phyloP scores from a whole-genome alignment of 2,113 vertebrate genomes.

The Zootoca vivipara region DNA sequence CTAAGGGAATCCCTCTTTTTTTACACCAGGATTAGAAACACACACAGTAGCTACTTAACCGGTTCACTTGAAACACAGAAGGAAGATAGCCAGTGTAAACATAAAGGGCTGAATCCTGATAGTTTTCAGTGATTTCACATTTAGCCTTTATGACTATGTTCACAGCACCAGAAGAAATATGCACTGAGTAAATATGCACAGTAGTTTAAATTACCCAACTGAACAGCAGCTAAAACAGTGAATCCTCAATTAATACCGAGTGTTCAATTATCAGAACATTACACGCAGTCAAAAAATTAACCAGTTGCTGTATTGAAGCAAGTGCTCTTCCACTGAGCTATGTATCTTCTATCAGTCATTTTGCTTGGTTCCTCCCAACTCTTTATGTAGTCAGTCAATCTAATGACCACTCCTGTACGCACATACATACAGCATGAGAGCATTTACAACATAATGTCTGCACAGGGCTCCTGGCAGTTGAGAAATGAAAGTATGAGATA shows the following conservation, averaged over 20 bases:
- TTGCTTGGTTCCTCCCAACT: neutral
- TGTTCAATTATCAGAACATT: conserved; percentile 13
- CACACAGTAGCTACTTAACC: neutral
- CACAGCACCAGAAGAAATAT: neutral
- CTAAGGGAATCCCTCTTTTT: neutral
- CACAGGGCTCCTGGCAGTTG: too few relatives aligned
- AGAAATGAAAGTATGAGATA: neutral
- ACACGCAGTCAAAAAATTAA: neutral
- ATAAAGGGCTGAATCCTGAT: neutral
- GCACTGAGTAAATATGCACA: neutral
- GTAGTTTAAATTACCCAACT: neutral
- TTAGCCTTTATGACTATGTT: neutral
- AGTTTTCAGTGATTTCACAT: neutral
- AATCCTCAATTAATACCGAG: conserved; percentile 15
- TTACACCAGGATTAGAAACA: neutral
- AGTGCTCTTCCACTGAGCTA: neutral
- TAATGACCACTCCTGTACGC: too few relatives aligned
- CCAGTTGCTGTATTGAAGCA: neutral
- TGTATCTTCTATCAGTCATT: neutral
- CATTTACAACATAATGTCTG: neutral
- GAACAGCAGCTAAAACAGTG: neutral
- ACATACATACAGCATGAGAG: too few relatives aligned
- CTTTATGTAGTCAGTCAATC: too few relatives aligned
- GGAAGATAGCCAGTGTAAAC: neutral
- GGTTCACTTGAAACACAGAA: neutral